phyloP scores from a whole-genome alignment of 2,888 invertebrate genomes.

The Melanophora roralis region DNA sequence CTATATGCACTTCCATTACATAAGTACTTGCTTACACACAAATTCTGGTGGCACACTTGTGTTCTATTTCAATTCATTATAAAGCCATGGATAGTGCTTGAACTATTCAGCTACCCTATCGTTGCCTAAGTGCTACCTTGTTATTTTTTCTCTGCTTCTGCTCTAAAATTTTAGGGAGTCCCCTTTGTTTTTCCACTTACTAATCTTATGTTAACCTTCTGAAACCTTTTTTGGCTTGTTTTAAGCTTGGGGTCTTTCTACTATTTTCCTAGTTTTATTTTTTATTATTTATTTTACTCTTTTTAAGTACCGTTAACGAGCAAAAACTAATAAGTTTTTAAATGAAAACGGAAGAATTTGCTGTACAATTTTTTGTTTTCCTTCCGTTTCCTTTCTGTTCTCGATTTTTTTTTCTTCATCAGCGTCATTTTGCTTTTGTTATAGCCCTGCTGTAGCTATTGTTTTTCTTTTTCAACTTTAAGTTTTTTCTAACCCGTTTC shows the following conservation, averaged over 20 bases:
- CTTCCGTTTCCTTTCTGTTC: constrained; percentile 60
- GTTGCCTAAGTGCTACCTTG: background rate
- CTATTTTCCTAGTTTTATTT: background rate
- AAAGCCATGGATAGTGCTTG: constrained; percentile 45
- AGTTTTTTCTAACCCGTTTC: constrained; percentile 61
- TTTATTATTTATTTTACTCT: constrained; percentile 45
- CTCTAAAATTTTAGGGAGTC: background rate
- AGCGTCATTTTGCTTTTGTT: constrained; percentile 64
- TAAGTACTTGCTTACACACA: background rate
- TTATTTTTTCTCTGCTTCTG: background rate
- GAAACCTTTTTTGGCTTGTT: constrained; percentile 40
- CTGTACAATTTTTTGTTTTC: constrained; percentile 52
- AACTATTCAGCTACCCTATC: constrained; percentile 5
- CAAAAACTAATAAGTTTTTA: constrained; percentile 76
- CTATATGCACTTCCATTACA: too few species aligned
- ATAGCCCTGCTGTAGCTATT: constrained; percentile 45
- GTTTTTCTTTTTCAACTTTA: constrained; percentile 63
- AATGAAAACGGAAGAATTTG: constrained; percentile 67
- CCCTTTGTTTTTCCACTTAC: constrained; percentile 26
- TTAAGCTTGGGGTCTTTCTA: background rate
- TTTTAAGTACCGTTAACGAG: constrained; percentile 72
- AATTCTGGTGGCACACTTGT: background rate
- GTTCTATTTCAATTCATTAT: constrained; percentile 44
- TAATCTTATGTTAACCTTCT: constrained; percentile 52
- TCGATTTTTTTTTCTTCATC: constrained; percentile 69